Evolutionary conservation across 2,888 invertebrate species (phyloP).

Genomic region (Ommatoiulus sabulosus): DNA sequence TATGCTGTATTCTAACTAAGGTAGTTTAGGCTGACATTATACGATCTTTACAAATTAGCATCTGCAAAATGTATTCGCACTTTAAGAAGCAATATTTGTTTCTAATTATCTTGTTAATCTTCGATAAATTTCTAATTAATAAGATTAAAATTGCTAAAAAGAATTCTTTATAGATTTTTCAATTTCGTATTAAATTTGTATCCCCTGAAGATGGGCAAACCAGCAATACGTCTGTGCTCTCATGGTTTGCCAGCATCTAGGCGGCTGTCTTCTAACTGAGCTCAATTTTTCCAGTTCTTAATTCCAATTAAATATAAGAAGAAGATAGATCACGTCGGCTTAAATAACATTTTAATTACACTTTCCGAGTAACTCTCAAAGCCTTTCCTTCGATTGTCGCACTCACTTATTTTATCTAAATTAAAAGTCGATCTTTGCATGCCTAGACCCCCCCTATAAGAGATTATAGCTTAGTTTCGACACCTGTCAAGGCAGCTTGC

Average conservation of each 20-base stretch:
- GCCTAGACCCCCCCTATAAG: conserved; percentile 6
- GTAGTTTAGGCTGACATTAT: too few relatives aligned
- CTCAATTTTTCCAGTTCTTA: conserved; percentile 5
- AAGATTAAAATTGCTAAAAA: too few relatives aligned
- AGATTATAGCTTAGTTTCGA: conserved; percentile 40
- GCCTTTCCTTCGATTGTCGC: conserved; percentile 24
- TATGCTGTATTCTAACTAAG: too few relatives aligned
- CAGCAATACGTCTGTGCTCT: neutral
- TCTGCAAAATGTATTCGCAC: too few relatives aligned
- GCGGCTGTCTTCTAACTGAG: neutral
- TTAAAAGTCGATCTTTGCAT: conserved; percentile 43
- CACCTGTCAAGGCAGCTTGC: conserved; percentile 40
- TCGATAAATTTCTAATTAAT: too few relatives aligned
- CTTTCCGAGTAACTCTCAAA: neutral
- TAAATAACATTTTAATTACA: conserved; percentile 43
- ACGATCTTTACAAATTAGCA: too few relatives aligned
- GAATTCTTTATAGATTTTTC: too few relatives aligned
- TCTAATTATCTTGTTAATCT: too few relatives aligned
- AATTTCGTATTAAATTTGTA: too few relatives aligned
- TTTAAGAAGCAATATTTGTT: too few relatives aligned
- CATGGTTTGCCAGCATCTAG: neutral
- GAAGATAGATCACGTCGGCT: conserved; percentile 35
- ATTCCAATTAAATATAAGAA: conserved; percentile 36
- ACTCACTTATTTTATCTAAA: conserved; percentile 28
- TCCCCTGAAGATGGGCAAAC: neutral